Evolutionary conservation across 2,797 vertebrate genomes (phyloP).

Genomic region (Adelosebastes latens): DNA sequence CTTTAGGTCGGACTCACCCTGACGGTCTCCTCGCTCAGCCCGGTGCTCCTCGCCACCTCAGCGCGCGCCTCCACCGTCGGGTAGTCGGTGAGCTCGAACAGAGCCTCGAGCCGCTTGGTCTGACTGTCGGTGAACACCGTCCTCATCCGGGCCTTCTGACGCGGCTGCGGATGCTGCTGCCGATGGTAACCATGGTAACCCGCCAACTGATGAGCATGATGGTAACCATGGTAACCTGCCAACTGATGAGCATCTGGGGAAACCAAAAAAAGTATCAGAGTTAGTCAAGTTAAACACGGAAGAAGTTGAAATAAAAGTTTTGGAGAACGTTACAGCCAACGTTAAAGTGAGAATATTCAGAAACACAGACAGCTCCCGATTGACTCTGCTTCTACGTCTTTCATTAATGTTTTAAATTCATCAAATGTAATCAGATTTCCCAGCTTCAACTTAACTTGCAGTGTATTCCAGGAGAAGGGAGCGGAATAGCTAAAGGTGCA

Average conservation of each 20-base stretch:
- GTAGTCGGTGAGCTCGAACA: constrained; percentile 74
- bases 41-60: constrained; percentile 58
- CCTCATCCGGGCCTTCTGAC: constrained; percentile 67
- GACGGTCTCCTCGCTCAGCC: constrained; percentile 80
- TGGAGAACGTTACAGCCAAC: too few species aligned
- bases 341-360: too few species aligned
- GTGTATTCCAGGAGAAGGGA: too few species aligned
- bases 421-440: too few species aligned
- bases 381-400: too few species aligned
- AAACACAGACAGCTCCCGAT: too few species aligned
- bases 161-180: constrained; percentile 7
- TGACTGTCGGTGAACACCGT: constrained; percentile 82
- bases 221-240: constrained; percentile 22
- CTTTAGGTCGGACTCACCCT: constrained; percentile 67
- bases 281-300: too few species aligned
- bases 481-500: too few species aligned
- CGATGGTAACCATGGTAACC: constrained; percentile 30
- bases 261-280: too few species aligned
- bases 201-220: not conserved
- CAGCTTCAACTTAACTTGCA: too few species aligned
- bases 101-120: constrained; percentile 71
- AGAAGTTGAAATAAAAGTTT: too few species aligned
- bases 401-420: too few species aligned
- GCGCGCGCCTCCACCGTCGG: constrained; percentile 70
- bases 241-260: constrained; percentile 9